These are phyloP conservation scores for Gymnorhina tibicen DNA, from an alignment of 2,113 vertebrate genomes.

Conservation along the genomic window DNA sequence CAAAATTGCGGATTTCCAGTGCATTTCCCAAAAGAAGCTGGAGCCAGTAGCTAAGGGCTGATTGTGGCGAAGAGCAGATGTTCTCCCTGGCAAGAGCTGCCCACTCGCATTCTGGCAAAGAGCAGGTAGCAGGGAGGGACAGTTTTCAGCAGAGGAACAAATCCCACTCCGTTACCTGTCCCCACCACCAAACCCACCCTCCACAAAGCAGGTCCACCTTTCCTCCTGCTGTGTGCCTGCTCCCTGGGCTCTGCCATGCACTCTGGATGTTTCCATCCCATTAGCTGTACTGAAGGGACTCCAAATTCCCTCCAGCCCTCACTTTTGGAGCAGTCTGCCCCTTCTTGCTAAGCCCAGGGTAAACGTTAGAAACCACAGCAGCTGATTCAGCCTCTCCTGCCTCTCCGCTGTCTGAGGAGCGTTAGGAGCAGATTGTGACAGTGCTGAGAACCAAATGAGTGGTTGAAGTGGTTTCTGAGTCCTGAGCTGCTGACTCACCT, in stretches of 20 bases:
- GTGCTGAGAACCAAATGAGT: neutral
- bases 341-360: neutral
- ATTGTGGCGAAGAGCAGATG: neutral
- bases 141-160: neutral
- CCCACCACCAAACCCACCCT: neutral
- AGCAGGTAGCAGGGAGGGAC: neutral
- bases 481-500: conserved; percentile 15
- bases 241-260: neutral
- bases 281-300: neutral
- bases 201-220: neutral
- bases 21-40: neutral
- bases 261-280: neutral
- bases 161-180: accelerated
- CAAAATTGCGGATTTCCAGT: neutral
- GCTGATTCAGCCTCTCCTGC: neutral
- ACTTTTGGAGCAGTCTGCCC: neutral
- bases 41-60: neutral
- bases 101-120: neutral
- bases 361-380: neutral
- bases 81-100: neutral
- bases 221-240: accelerated
- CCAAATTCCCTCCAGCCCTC: neutral
- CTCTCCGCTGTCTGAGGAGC: accelerated
- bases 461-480: neutral
- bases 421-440: neutral